phyloP scores from a whole-genome alignment of 2,888 invertebrate genomes.

The Beris morrisii region DNA sequence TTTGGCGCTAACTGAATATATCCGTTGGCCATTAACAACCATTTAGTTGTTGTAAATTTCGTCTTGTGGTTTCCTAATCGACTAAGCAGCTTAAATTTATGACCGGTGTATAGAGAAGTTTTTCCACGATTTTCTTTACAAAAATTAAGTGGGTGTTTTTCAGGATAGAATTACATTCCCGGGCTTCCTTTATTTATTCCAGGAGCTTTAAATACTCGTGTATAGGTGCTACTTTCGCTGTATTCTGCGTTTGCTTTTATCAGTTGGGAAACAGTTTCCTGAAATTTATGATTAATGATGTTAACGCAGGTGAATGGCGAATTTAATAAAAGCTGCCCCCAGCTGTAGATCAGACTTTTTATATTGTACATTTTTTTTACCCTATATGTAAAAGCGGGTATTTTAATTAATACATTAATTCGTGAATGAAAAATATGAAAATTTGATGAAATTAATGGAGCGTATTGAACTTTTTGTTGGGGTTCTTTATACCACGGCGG shows the following conservation, averaged over 20 bases:
- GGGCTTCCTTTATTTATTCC: no score
- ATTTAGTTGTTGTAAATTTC: slow-evolving; percentile 6
- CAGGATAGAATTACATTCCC: slow-evolving; percentile 2
- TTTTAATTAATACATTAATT: no score
- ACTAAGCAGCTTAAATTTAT: slow-evolving; percentile 1
- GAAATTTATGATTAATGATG: no score
- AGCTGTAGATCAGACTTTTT: background rate
- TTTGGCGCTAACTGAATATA: background rate
- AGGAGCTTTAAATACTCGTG: no score
- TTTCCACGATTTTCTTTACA: background rate
- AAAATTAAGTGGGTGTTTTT: slow-evolving; percentile 7
- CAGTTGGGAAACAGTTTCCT: background rate
- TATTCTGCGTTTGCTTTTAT: background rate
- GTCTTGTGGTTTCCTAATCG: slow-evolving; percentile 21
- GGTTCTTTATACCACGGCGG: no score
- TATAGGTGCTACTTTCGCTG: no score
- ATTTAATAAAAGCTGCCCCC: no score
- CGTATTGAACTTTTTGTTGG: no score
- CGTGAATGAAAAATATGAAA: no score
- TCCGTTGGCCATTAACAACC: slow-evolving; percentile 5
- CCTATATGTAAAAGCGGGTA: no score
- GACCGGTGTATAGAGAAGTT: background rate
- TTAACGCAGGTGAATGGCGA: no score
- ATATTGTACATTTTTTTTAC: slow-evolving; percentile 29
- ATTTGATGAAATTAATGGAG: no score